Evolutionary conservation across 2,888 invertebrate species (phyloP).

Genomic region (Drosophila infuscata): DNA sequence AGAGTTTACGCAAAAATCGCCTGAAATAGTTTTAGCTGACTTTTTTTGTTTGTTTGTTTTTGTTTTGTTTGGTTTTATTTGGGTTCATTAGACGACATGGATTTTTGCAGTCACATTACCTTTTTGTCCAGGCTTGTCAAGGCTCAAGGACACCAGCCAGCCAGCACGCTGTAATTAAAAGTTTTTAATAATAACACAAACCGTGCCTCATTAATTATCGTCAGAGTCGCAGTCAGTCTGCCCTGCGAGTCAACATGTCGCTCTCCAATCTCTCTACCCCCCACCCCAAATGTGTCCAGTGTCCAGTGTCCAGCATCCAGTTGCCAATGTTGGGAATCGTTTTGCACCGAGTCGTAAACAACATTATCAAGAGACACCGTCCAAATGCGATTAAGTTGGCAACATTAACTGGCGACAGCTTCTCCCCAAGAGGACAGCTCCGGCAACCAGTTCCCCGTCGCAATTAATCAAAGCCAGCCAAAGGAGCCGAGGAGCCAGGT

Average conservation of each 20-base stretch:
- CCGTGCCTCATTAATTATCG: constrained; percentile 67
- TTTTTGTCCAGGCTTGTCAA: constrained; percentile 15
- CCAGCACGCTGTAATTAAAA: constrained; percentile 63
- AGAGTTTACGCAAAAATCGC: constrained; percentile 75
- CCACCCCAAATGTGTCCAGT: neutral
- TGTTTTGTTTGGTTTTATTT: constrained; percentile 39
- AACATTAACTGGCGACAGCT: constrained; percentile 77
- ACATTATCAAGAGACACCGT: constrained; percentile 69
- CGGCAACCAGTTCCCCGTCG: constrained; percentile 40
- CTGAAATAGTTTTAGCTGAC: constrained; percentile 54
- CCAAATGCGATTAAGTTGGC: constrained; percentile 78
- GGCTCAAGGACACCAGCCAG: constrained; percentile 57
- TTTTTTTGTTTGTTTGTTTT: constrained; percentile 42
- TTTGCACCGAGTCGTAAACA: constrained; percentile 73
- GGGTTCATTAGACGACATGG: constrained; percentile 57
- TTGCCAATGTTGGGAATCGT: constrained; percentile 58
- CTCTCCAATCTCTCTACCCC: neutral
- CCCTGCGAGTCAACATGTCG: neutral
- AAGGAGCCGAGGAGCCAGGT: neutral
- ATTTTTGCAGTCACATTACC: constrained; percentile 36
- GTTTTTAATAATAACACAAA: constrained; percentile 68
- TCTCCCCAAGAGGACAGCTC: constrained; percentile 13
- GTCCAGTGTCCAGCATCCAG: neutral
- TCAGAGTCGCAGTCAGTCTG: constrained; percentile 13
- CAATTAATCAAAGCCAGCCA: constrained; percentile 70